Percentiles rank a stretch among this genome's conserved stretches.
Conservation (phyloP, 2,113 vertebrate species). For the Meriones unguiculatus region DNA sequence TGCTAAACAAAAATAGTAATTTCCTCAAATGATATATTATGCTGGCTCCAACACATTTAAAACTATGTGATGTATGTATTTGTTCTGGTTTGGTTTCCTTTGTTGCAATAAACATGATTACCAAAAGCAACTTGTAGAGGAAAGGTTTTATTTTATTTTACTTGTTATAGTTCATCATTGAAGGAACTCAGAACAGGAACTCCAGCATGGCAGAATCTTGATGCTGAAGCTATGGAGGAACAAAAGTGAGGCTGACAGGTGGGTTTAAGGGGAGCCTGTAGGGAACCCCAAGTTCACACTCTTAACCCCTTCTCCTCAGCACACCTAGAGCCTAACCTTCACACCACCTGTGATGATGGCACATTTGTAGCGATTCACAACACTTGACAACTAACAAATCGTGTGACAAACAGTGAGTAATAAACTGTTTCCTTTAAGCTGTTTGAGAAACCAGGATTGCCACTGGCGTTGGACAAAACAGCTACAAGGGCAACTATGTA, state of each 20-base stretch:
- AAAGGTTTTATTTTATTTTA: not conserved
- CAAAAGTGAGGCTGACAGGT: not conserved
- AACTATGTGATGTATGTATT: not conserved
- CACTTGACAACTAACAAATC: not conserved
- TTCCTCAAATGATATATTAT: not conserved
- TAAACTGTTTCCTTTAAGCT: not conserved
- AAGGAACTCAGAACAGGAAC: not conserved
- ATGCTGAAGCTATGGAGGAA: not conserved
- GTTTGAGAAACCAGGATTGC: not conserved
- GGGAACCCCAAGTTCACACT: not conserved
- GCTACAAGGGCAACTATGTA: constrained; percentile 40
- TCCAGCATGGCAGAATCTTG: not conserved
- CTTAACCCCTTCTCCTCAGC: not conserved
- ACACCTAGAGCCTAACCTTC: not conserved
- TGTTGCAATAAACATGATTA: not conserved
- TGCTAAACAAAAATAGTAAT: not conserved
- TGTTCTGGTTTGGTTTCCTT: not conserved
- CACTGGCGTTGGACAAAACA: not conserved
- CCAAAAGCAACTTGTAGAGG: not conserved
- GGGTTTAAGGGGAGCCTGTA: not conserved
- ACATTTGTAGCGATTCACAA: constrained; percentile 48
- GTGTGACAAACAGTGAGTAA: constrained; percentile 16
- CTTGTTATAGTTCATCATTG: too few relatives aligned
- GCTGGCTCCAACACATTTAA: not conserved
- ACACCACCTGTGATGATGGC: not conserved